Evolutionary conservation across 2,113 vertebrate species (phyloP).

Genomic region (Alaudala cheleensis): DNA sequence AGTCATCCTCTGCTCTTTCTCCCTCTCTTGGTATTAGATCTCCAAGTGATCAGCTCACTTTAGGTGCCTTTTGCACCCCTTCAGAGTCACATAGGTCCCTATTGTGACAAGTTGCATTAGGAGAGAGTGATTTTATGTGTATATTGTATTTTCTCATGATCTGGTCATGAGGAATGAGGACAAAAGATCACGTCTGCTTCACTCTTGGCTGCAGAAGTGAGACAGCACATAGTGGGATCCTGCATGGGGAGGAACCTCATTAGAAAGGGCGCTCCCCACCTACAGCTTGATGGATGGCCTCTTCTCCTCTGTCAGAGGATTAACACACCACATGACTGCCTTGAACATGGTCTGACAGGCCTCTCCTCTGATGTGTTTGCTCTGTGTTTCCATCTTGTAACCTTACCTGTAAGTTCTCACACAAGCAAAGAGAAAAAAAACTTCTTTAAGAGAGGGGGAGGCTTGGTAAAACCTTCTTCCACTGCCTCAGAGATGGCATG

Average conservation of each 20-base stretch:
- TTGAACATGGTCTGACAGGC: background rate
- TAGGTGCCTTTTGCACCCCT: background rate
- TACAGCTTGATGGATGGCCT: background rate
- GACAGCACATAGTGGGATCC: background rate
- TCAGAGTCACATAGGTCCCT: background rate
- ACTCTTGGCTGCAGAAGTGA: background rate
- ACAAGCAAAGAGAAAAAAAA: background rate
- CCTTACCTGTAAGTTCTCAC: background rate
- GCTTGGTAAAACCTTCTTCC: background rate
- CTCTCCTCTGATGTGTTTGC: background rate
- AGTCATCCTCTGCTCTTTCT: background rate
- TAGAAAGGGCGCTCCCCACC: background rate
- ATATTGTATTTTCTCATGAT: background rate
- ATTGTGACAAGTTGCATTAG: background rate
- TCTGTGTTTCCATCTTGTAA: background rate
- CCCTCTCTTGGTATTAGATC: background rate
- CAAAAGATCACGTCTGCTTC: background rate
- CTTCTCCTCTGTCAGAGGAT: background rate
- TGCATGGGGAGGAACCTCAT: background rate
- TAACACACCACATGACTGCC: background rate
- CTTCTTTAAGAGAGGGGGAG: background rate
- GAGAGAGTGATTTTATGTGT: background rate
- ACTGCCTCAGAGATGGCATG: background rate
- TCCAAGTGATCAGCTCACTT: background rate
- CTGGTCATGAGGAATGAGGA: background rate